These are phyloP conservation scores for Indicator indicator DNA, from an alignment of 2,113 vertebrate genomes.

Conservation along the genomic window DNA sequence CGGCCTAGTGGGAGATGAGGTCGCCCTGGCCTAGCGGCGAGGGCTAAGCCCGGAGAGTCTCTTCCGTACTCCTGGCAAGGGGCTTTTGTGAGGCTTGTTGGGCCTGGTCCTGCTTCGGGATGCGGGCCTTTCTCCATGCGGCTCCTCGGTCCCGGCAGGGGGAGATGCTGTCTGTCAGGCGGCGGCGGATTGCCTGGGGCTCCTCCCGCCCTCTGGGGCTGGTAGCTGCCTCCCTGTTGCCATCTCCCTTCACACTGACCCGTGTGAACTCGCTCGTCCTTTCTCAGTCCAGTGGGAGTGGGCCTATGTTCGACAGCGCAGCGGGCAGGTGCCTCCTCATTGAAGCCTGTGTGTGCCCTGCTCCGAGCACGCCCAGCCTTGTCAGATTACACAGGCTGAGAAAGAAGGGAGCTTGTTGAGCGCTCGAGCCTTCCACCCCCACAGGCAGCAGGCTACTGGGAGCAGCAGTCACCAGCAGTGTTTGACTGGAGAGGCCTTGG, in stretches of 20 bases:
- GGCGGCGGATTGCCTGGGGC: not conserved
- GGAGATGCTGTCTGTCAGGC: not conserved
- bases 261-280: not conserved
- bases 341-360: not conserved
- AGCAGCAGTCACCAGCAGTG: slow-evolving; percentile 33
- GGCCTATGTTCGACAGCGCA: not conserved
- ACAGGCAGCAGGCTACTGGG: not conserved
- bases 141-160: not conserved
- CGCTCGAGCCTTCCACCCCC: not conserved
- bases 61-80: not conserved
- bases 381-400: not conserved
- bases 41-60: not conserved
- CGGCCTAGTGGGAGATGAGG: slow-evolving; percentile 2
- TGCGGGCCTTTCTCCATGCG: not conserved
- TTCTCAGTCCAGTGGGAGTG: not conserved
- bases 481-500: slow-evolving; percentile 40
- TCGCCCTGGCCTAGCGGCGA: not conserved
- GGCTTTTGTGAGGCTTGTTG: not conserved
- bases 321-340: not conserved
- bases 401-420: not conserved
- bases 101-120: not conserved
- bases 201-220: not conserved
- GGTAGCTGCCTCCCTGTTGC: not conserved
- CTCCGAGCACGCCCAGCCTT: not conserved
- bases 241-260: not conserved